Base-by-base conservation (phyloP, 2,797 vertebrate species). In the Merluccius polli region DNA sequence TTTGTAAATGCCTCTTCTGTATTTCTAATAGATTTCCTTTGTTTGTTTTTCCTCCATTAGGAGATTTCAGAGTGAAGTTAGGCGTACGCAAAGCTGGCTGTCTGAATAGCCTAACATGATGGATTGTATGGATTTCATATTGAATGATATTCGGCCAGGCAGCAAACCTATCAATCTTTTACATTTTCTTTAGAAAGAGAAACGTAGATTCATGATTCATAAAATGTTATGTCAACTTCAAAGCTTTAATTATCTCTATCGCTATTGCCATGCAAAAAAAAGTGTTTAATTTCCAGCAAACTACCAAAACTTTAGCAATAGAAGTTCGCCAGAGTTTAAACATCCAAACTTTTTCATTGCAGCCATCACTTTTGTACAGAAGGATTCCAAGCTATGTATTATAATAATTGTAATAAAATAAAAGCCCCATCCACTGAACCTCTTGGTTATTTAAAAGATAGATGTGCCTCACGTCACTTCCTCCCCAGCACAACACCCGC, bases 351-450 rank as follows among this genome's bases (percentile, higher is more conserved):
- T 59, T 24, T 59, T 59, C 52, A 24, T 59, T n/a, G 52, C n/a
- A 9, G 21, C 21, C 21, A 24, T 59, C 21, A 59, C 12, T 68
- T 13, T 68, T 68, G 65, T 29, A 16, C 9, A 30, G 65, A 68
- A 31, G 4, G 65, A 59, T 59, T 7, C 44, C 18, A 59, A 59
- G 12, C 13, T 68, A 15, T 68, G 29, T 31, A 31, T 31, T 16
- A 63, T 29, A 68, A 29, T 27, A 68, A 68, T 41, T 6, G n/a
- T 68, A 68, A 68, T 68, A 68, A 68, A 24, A 59, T 59, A 59
- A 59, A 59, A 24, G 21, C 52, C 52, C 52, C 21, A 10, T 4
- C 52, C 52, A 24, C 52, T 7, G 52, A 59, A 59, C 52, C n/a
- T 24, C 52, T 59, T n/a, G 52, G 52, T 59, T 59, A 59, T 24